These are phyloP conservation scores for Anabas testudineus DNA, from an alignment of 2,797 vertebrate species.

Conservation along the genomic window DNA sequence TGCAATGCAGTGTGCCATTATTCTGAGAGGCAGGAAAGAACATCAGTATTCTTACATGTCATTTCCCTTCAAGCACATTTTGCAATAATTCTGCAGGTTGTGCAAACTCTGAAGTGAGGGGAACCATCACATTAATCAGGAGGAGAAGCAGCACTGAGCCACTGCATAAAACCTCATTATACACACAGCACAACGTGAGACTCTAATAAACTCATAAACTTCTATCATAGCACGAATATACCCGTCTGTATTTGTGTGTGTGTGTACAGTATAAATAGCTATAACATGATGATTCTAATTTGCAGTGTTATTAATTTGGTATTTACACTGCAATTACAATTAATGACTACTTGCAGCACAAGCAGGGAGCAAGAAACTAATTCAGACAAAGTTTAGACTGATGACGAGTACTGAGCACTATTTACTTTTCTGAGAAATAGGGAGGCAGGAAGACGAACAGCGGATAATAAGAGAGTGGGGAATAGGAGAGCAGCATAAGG, in stretches of 20 bases:
- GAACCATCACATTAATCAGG: slow-evolving; percentile 46
- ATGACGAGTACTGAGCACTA: slow-evolving; percentile 21
- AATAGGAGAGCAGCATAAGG: slow-evolving; percentile 50
- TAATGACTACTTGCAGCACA: slow-evolving; percentile 29
- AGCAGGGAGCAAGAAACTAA: slow-evolving; percentile 21
- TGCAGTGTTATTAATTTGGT: slow-evolving; percentile 52
- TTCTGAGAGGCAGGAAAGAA: slow-evolving; percentile 40
- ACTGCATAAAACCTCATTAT: slow-evolving; percentile 52
- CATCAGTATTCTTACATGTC: slow-evolving; percentile 32
- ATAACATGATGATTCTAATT: slow-evolving; percentile 44
- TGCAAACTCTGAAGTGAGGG: slow-evolving; percentile 30
- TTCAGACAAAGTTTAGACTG: slow-evolving; percentile 35
- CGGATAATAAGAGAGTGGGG: slow-evolving; percentile 50
- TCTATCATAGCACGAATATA: slow-evolving; percentile 45
- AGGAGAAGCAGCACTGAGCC: slow-evolving; percentile 34
- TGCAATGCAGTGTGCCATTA: slow-evolving; percentile 23
- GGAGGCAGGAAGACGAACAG: slow-evolving; percentile 35
- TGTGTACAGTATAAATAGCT: slow-evolving; percentile 43
- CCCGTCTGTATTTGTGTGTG: slow-evolving; percentile 33
- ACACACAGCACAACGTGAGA: slow-evolving; percentile 41
- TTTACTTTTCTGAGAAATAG: slow-evolving; percentile 48
- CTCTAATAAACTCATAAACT: slow-evolving; percentile 50
- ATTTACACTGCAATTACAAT: slow-evolving; percentile 51
- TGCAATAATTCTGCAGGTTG: slow-evolving; percentile 35
- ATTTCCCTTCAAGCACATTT: slow-evolving; percentile 41